phyloP scores from a whole-genome alignment of 1,140 invertebrate species.

The Papilio polyxenes region DNA sequence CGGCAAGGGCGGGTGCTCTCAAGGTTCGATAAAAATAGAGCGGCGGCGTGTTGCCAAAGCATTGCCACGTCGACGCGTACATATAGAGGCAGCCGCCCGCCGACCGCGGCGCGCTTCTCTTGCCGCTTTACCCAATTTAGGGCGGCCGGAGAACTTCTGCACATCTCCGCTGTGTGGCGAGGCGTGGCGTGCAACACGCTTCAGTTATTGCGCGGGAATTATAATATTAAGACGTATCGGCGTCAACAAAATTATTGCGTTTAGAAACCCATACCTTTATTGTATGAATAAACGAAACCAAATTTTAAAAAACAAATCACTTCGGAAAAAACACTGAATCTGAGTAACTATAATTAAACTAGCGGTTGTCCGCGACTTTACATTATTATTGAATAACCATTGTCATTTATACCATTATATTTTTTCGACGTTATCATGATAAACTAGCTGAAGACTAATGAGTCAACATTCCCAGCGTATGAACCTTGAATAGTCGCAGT shows the following conservation, averaged over 20 bases:
- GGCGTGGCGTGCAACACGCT: neutral
- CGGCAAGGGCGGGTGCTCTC: conserved; percentile 76
- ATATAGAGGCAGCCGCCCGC: conserved; percentile 53
- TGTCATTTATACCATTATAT: neutral
- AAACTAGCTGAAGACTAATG: neutral
- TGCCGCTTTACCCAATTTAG: conserved; percentile 62
- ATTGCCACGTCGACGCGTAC: conserved; percentile 68
- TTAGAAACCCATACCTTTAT: no score
- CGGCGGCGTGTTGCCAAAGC: conserved; percentile 74
- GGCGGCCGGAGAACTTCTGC: conserved; percentile 43
- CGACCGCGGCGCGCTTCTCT: conserved; percentile 45
- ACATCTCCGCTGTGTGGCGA: conserved; percentile 40
- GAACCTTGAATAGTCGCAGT: neutral
- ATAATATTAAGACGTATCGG: neutral
- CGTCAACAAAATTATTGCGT: conserved; percentile 12
- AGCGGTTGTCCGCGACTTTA: no score
- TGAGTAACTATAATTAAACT: no score
- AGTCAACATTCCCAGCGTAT: neutral
- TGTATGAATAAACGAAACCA: no score
- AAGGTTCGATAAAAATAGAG: conserved; percentile 79
- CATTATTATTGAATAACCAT: no score
- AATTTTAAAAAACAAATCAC: no score
- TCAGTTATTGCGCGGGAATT: conserved; percentile 33
- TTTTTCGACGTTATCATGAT: neutral
- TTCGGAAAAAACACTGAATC: no score